Base-by-base conservation (phyloP, 37 sponge, comb jelly and placozoan genomes). In the Ianthella basta region DNA sequence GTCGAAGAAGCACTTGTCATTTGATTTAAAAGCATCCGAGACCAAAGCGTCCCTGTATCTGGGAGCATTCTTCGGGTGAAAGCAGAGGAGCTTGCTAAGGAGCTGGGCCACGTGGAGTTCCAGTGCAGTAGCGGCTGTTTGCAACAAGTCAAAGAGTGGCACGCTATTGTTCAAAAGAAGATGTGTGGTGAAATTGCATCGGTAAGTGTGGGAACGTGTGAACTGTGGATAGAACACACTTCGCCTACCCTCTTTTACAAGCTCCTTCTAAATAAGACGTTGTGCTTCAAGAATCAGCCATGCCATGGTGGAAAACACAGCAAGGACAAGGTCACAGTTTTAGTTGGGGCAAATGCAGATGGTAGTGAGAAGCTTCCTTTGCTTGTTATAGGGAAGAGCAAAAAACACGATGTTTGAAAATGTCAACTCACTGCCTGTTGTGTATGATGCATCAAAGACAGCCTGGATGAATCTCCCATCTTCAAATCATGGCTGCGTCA, bases 341-440 rank as follows among this genome's bases (percentile, higher is more conserved):
- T 72, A 19, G 73, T 72, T 72, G 73, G 73, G 73, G 73, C 73
- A 38, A 72, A 72, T 72, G 37, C 73, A 34, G 73, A 72, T 72
- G 73, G 73, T 13, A 72, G 73, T 72, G 73, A 72, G 73, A 72
- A 72, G 39, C 41, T 72, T 23, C 73, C 73, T 21, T 19, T 72
- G 12, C 41, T 72, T 8, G 73, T 72, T 19, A 72, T 72, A 12
- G 41, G 73, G 41, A 72, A 72, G 39, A 72, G 73, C 39, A 72
- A 72, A 72, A 72, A 72, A 33, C 73, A 72, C 8, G 73, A 72
- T 72, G 73, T 30, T 72, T 19, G 36, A 72, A 19, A 72, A 72
- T 38, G 73, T 72, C 13, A 38, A 37, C 12, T 72, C 73, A 34
- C 73, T 72, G 35, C 73, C 73, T 20, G 73, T 72, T 72, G 38